phyloP scores from a whole-genome alignment of 1,140 invertebrate genomes.

The Drosophila tristis region DNA sequence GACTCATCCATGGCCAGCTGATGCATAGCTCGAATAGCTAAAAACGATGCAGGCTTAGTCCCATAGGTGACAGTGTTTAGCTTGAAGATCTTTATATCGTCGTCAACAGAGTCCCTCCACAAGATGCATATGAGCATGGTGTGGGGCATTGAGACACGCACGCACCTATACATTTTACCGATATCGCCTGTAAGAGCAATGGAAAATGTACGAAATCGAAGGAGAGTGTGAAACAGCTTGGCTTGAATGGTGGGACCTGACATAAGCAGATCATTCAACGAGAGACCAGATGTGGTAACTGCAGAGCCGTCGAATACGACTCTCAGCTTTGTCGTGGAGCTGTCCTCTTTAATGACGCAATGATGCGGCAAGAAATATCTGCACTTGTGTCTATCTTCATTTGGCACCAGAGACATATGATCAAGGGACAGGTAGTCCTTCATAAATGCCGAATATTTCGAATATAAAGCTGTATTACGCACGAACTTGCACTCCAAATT shows the following conservation, averaged over 20 bases:
- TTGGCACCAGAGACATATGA: too few species aligned
- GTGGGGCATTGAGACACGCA: conserved; percentile 80
- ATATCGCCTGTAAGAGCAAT: conserved; percentile 75
- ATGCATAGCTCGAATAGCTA: too few species aligned
- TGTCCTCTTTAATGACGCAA: conserved; percentile 2
- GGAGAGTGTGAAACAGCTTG: conserved; percentile 61
- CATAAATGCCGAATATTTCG: too few species aligned
- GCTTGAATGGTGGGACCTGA: not conserved
- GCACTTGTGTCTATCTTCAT: not conserved
- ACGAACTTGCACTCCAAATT: too few species aligned
- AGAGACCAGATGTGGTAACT: conserved; percentile 33
- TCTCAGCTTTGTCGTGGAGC: conserved; percentile 41
- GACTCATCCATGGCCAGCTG: too few species aligned
- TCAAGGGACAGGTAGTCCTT: not conserved
- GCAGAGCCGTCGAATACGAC: conserved; percentile 26
- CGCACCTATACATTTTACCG: conserved; percentile 68
- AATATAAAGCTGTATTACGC: too few species aligned
- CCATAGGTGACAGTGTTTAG: too few species aligned
- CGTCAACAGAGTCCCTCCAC: too few species aligned
- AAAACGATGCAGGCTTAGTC: too few species aligned
- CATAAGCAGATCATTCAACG: conserved; percentile 42
- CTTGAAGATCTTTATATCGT: too few species aligned
- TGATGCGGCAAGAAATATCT: conserved; percentile 20
- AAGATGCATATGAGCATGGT: conserved; percentile 37
- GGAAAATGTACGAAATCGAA: conserved; percentile 78